A percentile compares a stretch with the other conserved stretches of the same genome.
These are phyloP conservation scores for Sapajus apella DNA, from an alignment of 2,113 vertebrate genomes.

Conservation along the genomic window DNA sequence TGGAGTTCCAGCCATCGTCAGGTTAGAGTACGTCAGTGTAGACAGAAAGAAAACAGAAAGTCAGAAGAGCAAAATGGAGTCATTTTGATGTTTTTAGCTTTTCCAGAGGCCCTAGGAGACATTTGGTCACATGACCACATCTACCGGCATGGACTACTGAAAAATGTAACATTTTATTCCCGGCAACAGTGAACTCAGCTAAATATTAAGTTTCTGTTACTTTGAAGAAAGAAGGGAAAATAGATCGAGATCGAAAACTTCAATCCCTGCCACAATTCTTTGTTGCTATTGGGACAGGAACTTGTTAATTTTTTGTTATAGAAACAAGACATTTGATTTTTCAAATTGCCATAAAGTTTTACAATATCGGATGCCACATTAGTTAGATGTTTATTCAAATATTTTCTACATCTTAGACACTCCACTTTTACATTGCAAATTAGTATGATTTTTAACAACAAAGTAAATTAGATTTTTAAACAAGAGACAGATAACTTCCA, in stretches of 20 bases:
- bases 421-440: conserved; percentile 4
- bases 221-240: not conserved
- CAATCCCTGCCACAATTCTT: not conserved
- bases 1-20: not conserved
- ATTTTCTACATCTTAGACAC: not conserved
- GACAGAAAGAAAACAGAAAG: not conserved
- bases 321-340: not conserved
- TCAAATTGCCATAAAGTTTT: not conserved
- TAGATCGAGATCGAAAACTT: not conserved
- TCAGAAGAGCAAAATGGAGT: not conserved
- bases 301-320: not conserved
- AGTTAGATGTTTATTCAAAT: not conserved
- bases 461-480: conserved; percentile 55
- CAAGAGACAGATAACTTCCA: conserved; percentile 8
- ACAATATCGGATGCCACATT: not conserved
- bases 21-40: not conserved
- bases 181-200: not conserved
- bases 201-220: not conserved
- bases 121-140: not conserved
- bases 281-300: not conserved
- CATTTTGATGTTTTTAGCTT: not conserved
- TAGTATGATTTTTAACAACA: conserved; percentile 48
- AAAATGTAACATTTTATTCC: conserved; percentile 7
- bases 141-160: not conserved
- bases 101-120: not conserved